phyloP scores from a whole-genome alignment of 2,797 vertebrate genomes.

The Sorex maritimensis region DNA sequence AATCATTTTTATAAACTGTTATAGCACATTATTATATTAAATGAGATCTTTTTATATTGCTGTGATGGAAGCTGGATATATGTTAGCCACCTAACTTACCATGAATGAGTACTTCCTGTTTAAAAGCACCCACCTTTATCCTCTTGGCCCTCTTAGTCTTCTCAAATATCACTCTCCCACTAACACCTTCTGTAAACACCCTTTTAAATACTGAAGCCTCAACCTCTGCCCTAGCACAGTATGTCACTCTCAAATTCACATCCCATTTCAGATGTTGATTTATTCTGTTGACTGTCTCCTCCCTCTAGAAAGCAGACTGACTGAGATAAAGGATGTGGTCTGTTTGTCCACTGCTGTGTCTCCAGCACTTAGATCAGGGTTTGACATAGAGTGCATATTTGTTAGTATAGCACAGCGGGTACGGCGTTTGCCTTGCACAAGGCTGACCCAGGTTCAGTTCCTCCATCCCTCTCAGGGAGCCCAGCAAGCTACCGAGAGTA shows the following conservation, averaged over 20 bases:
- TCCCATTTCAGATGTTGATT: not conserved
- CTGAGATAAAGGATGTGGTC: not conserved
- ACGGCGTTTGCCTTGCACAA: no score
- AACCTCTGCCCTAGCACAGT: not conserved
- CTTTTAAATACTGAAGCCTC: not conserved
- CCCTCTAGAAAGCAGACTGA: not conserved
- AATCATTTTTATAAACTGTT: slow-evolving; percentile 81
- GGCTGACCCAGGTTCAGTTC: no score
- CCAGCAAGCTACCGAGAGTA: no score
- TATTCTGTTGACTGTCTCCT: not conserved
- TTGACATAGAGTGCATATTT: accelerated
- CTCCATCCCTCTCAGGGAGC: no score
- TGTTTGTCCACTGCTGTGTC: not conserved
- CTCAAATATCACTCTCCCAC: not conserved
- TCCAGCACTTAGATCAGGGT: not conserved
- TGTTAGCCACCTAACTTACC: not conserved
- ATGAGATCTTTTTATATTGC: slow-evolving; percentile 65
- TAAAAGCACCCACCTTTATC: not conserved
- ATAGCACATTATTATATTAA: slow-evolving; percentile 71
- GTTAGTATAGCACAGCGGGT: no score
- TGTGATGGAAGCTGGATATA: not conserved
- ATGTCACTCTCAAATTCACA: not conserved
- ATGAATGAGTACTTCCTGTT: not conserved
- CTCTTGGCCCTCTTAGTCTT: not conserved
- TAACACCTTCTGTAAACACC: not conserved